phyloP scores from a whole-genome alignment of 2,888 invertebrate genomes.

The Gortyna flavago region DNA sequence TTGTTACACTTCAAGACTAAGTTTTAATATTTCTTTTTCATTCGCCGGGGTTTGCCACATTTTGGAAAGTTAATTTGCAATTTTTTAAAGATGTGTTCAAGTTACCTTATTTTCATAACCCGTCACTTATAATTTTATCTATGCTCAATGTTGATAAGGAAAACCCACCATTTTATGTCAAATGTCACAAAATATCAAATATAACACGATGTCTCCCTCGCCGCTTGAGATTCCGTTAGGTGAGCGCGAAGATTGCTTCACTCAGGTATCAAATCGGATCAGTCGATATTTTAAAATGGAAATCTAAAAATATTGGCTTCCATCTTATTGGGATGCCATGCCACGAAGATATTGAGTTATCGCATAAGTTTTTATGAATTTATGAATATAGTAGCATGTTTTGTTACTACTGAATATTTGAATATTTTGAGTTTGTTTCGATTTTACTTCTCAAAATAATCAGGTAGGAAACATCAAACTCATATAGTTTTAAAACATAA shows the following conservation, averaged over 20 bases:
- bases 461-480: neutral
- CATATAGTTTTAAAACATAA: neutral
- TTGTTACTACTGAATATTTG: neutral
- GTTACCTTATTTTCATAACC: neutral
- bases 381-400: neutral
- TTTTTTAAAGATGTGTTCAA: neutral
- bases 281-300: slow-evolving; percentile 49
- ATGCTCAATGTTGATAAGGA: too few relatives aligned
- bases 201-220: neutral
- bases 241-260: slow-evolving; percentile 34
- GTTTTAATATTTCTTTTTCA: neutral
- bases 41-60: neutral
- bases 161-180: neutral
- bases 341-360: slow-evolving; percentile 13
- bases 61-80: neutral
- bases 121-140: too few relatives aligned
- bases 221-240: slow-evolving; percentile 22
- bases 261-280: slow-evolving; percentile 19
- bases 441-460: neutral
- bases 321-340: neutral
- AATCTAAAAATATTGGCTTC: slow-evolving; percentile 48
- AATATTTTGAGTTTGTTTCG: neutral
- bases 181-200: slow-evolving; percentile 9
- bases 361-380: slow-evolving; percentile 14
- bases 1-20: neutral